Evolutionary conservation across 2,888 invertebrate genomes (phyloP).

Genomic region (Furcula furcula): DNA sequence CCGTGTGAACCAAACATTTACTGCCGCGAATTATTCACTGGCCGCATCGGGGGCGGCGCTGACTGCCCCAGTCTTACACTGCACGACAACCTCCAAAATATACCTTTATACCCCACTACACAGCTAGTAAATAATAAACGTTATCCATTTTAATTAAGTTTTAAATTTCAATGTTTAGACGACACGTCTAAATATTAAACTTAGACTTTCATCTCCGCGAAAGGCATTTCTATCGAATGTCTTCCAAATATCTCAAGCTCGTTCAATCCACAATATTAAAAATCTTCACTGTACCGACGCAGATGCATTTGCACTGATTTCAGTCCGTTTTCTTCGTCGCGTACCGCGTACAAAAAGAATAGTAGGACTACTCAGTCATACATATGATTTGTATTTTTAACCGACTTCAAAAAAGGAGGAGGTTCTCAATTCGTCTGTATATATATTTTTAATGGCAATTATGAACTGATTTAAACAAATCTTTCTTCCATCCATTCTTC

Average conservation of each 20-base stretch:
- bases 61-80: constrained; percentile 43
- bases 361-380: too few species aligned
- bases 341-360: too few species aligned
- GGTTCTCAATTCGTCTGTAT: too few species aligned
- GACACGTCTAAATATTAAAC: constrained; percentile 18
- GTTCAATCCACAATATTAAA: constrained; percentile 38
- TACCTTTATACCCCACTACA: too few species aligned
- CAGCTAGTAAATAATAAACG: constrained; percentile 11
- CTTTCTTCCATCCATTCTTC: too few species aligned
- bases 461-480: too few species aligned
- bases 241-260: constrained; percentile 29
- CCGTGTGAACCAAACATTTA: constrained; percentile 28
- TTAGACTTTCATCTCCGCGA: constrained; percentile 6
- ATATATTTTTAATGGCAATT: too few species aligned
- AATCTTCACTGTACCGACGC: constrained; percentile 37
- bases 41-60: constrained; percentile 36
- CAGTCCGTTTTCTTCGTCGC: constrained; percentile 21
- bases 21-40: constrained; percentile 40
- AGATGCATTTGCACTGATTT: constrained; percentile 44
- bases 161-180: constrained; percentile 3
- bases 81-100: too few species aligned
- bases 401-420: too few species aligned
- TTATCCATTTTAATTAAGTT: not conserved
- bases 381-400: too few species aligned
- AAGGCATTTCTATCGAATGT: constrained; percentile 30